A percentile compares a stretch with the other conserved stretches of the same genome.
phyloP scores from a whole-genome alignment of 2,888 invertebrate genomes.

The Scrobipalpa atriplicella region DNA sequence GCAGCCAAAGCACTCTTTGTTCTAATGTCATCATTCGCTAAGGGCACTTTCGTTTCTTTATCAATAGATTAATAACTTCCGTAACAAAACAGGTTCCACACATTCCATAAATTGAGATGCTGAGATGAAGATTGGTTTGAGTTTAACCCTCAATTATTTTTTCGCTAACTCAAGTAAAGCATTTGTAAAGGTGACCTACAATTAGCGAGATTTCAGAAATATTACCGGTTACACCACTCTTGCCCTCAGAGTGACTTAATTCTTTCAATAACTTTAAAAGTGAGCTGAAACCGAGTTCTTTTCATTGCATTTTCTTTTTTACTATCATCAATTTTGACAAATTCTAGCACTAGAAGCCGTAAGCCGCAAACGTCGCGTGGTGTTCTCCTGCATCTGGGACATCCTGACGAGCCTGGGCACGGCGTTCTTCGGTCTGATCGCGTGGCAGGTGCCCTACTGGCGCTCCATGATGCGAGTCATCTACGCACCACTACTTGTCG shows the following conservation, averaged over 20 bases:
- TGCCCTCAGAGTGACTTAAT: no score
- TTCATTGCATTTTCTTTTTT: not conserved
- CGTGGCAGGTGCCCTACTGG: slow-evolving; percentile 89
- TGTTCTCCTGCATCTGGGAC: slow-evolving; percentile 70
- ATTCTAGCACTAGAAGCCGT: slow-evolving; percentile 69
- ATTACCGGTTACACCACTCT: no score
- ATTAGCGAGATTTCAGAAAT: no score
- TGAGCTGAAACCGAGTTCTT: no score
- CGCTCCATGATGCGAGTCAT: slow-evolving; percentile 85
- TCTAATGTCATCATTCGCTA: not conserved
- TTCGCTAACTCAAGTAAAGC: no score
- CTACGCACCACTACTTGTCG: slow-evolving; percentile 87
- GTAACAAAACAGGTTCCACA: no score
- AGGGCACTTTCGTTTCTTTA: not conserved
- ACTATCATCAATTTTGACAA: not conserved
- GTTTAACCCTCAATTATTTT: no score
- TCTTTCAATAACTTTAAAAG: no score
- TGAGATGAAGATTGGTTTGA: no score
- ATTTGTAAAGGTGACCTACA: no score
- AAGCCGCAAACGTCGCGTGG: slow-evolving; percentile 68
- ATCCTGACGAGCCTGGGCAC: slow-evolving; percentile 83
- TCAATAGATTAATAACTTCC: not conserved
- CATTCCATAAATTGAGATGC: no score
- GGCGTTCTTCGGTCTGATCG: slow-evolving; percentile 86
- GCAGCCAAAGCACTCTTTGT: not conserved